phyloP scores from a whole-genome alignment of 2,888 invertebrate species.

The Eupsilia transversa region DNA sequence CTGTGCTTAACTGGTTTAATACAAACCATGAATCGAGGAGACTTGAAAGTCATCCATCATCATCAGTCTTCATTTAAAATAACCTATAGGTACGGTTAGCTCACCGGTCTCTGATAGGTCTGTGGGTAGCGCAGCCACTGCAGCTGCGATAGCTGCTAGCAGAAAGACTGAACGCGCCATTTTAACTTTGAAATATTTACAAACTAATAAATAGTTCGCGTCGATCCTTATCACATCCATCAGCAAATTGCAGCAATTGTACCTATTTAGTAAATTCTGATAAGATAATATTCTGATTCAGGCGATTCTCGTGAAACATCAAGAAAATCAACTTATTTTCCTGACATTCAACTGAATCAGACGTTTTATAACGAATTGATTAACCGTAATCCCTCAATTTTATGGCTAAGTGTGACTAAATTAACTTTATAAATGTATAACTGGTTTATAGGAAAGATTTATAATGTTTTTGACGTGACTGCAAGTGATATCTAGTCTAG shows the following conservation, averaged over 20 bases:
- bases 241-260: too few species aligned
- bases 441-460: not conserved
- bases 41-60: slow-evolving; percentile 84
- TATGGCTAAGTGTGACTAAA: not conserved
- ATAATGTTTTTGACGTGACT: not conserved
- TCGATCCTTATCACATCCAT: not conserved
- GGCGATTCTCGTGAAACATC: slow-evolving; percentile 7
- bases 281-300: slow-evolving; percentile 23
- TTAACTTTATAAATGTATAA: not conserved
- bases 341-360: slow-evolving; percentile 8
- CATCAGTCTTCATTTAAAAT: slow-evolving; percentile 77
- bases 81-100: slow-evolving; percentile 73
- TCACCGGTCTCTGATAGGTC: slow-evolving; percentile 78
- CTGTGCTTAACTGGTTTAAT: slow-evolving; percentile 70
- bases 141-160: slow-evolving; percentile 66
- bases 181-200: slow-evolving; percentile 1
- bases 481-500: not conserved
- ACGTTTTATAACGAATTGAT: not conserved
- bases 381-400: not conserved
- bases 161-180: slow-evolving; percentile 58
- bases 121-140: slow-evolving; percentile 66
- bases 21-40: slow-evolving; percentile 83
- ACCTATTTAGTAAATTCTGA: not conserved
- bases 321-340: slow-evolving; percentile 6
- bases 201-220: not conserved